Base-by-base conservation (phyloP, 2,113 vertebrate genomes). In the Podarcis raffonei region DNA sequence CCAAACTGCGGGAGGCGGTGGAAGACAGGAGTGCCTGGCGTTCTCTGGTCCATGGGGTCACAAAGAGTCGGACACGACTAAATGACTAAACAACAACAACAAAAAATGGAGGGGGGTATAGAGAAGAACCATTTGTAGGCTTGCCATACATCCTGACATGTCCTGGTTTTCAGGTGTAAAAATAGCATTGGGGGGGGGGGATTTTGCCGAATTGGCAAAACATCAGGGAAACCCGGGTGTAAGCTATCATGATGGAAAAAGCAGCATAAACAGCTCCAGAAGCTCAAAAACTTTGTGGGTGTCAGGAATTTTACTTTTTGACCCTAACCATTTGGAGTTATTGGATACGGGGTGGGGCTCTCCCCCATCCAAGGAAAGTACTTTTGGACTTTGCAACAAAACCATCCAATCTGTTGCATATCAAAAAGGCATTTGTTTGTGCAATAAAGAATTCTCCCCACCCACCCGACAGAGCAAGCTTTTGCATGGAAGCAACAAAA, bases 401-500 rank as follows among this genome's bases (percentile, higher is more conserved):
- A 84, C 35, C 1, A 4, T 1, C 8, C 87, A 83, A 68, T 35
- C 81, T 89, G 59, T 59, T 85, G 79, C 79, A 69, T 90, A 35
- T 42, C 32, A 20, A 20, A 42, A 84, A 66, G 32, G 8, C 79
- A 71, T 84, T 92, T 90, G 86, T 87, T 71, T 91, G 77, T 65
- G 79, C 90, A 78, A 76, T 27, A n/a, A n/a, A 80, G 79, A 82
- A 87, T 84, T 94, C 75, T 20, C 76, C 86, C 72, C 32, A 3
- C 57, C 57, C 71, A 77, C 39, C 15, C 7, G 32, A 1, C 66
- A 18, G 22, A 6, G 32, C 78, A 92, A 88, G 16, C 65, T 68
- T 92, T 90, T 88, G 71, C 88, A 80, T 59, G 74, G 75, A 75
- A 81, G 65, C 23, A 81, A 88, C 84, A 86, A 87, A 90, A 88